Percentiles rank a stretch among this genome's conserved stretches.
Evolutionary conservation across 2,113 vertebrate species (phyloP).

Genomic region (Thryonomys swinderianus): DNA sequence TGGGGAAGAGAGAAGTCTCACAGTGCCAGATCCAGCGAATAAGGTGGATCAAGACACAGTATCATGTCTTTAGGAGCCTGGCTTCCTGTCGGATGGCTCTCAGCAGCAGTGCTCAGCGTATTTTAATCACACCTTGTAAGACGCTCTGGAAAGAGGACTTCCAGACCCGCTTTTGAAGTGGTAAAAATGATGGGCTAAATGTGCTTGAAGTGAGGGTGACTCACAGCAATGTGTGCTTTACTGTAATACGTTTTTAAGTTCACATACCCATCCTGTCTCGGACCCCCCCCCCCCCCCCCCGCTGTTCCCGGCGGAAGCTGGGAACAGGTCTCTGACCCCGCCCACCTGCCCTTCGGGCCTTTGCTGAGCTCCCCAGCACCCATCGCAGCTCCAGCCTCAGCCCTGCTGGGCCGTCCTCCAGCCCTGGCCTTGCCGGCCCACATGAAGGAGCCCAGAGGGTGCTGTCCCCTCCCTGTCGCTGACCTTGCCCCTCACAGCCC

Average conservation of each 20-base stretch:
- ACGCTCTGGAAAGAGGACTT: background rate
- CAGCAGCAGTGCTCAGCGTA: background rate
- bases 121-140: background rate
- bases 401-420: background rate
- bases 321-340: background rate
- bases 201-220: background rate
- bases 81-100: background rate
- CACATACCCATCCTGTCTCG: background rate
- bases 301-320: too few relatives aligned
- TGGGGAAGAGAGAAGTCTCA: background rate
- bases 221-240: background rate
- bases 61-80: background rate
- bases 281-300: background rate
- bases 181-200: background rate
- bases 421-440: background rate
- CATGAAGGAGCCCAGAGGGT: background rate
- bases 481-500: background rate
- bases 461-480: background rate
- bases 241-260: background rate
- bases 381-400: background rate
- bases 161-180: background rate
- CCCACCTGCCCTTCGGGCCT: background rate
- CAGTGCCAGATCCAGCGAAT: background rate
- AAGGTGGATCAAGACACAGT: background rate
- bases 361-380: background rate